Evolutionary conservation across 2,113 vertebrate genomes (phyloP).

Genomic region (Acrocephalus kingi): DNA sequence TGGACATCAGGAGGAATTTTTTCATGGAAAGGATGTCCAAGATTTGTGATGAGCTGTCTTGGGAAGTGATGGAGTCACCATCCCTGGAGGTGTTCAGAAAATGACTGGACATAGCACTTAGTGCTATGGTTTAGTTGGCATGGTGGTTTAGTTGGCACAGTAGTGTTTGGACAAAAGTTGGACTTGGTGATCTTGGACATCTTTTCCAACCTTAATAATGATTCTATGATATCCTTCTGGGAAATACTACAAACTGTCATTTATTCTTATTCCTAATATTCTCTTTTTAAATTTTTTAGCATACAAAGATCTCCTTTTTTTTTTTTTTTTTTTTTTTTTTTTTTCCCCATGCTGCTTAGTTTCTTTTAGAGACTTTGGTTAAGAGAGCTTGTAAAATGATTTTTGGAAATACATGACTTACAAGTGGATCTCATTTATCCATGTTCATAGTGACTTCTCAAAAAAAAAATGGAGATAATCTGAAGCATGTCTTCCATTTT

Average conservation of each 20-base stretch:
- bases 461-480: neutral
- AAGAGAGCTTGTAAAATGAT: neutral
- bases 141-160: neutral
- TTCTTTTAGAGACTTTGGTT: neutral
- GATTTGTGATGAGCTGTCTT: neutral
- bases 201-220: neutral
- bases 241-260: neutral
- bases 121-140: neutral
- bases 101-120: neutral
- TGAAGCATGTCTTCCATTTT: fast-evolving
- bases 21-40: neutral
- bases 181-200: neutral
- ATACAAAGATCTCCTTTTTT: neutral
- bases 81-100: neutral
- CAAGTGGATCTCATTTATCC: neutral
- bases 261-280: neutral
- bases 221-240: neutral
- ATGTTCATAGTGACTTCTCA: neutral
- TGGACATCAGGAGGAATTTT: neutral
- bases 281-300: neutral
- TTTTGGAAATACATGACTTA: neutral
- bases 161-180: neutral
- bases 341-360: neutral
- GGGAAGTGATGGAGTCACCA: neutral
- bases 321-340: too few relatives aligned